These are phyloP conservation scores for Pectinophora gossypiella DNA, from an alignment of 1,140 invertebrate species.

Conservation along the genomic window DNA sequence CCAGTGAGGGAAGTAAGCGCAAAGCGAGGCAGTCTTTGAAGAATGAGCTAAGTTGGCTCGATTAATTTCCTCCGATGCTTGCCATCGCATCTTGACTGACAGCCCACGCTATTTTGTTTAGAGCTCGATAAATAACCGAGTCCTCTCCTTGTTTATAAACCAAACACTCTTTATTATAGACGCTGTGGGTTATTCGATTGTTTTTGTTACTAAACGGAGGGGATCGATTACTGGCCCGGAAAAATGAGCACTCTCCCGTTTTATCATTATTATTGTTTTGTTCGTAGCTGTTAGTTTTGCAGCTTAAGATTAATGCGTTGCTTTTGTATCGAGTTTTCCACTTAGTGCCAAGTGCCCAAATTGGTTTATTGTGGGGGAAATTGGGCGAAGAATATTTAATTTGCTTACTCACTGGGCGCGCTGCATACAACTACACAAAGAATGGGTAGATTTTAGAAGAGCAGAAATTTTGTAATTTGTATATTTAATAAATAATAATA, in stretches of 20 bases:
- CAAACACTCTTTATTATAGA: slow-evolving; percentile 19
- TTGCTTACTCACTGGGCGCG: too few species aligned
- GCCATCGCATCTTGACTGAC: slow-evolving; percentile 19
- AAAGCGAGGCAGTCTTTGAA: slow-evolving; percentile 28
- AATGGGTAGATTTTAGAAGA: too few species aligned
- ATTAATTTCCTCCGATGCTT: slow-evolving; percentile 42
- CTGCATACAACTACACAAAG: too few species aligned
- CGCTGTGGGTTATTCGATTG: slow-evolving; percentile 11
- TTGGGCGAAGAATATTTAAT: too few species aligned
- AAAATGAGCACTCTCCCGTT: not conserved
- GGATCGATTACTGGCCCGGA: not conserved
- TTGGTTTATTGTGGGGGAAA: too few species aligned
- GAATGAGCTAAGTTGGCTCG: slow-evolving; percentile 36
- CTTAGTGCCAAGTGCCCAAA: too few species aligned
- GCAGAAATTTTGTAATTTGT: too few species aligned
- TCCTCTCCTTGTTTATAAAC: slow-evolving; percentile 22
- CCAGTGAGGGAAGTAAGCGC: slow-evolving; percentile 19
- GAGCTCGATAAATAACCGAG: slow-evolving; percentile 24
- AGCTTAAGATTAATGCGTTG: too few species aligned
- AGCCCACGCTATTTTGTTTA: slow-evolving; percentile 26
- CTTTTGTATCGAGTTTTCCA: too few species aligned
- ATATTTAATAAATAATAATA: too few species aligned
- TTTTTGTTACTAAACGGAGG: slow-evolving; percentile 17
- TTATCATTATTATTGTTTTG: not conserved
- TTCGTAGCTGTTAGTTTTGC: not conserved